A percentile compares a stretch with the other conserved stretches of the same genome.
These are phyloP conservation scores for Rhincodon typus DNA, from an alignment of 2,797 vertebrate species.

Conservation along the genomic window DNA sequence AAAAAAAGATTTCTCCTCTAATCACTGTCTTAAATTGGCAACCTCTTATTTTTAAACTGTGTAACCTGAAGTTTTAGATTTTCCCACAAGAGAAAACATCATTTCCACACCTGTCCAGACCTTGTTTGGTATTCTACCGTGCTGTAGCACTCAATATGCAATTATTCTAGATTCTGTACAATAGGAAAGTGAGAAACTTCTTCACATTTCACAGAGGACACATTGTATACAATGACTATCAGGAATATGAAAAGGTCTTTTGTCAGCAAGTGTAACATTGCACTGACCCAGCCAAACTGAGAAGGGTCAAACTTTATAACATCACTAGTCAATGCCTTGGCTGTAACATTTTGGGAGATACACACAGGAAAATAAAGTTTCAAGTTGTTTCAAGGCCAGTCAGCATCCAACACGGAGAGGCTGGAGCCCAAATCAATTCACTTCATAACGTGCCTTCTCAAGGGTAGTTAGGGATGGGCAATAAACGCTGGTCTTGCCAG, in stretches of 20 bases:
- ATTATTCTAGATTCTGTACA: neutral
- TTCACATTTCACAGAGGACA: neutral
- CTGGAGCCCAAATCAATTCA: neutral
- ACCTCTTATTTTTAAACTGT: too few relatives aligned
- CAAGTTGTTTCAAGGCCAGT: neutral
- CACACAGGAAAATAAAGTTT: neutral
- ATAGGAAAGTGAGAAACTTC: neutral
- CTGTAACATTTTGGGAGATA: neutral
- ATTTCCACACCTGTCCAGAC: too few relatives aligned
- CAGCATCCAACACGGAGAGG: neutral
- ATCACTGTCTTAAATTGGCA: too few relatives aligned
- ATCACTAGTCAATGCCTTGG: neutral
- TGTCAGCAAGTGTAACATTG: slow-evolving; percentile 1
- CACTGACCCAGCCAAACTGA: neutral
- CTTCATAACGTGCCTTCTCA: neutral
- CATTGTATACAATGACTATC: neutral
- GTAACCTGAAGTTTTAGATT: too few relatives aligned
- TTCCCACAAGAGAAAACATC: too few relatives aligned
- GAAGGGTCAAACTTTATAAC: neutral
- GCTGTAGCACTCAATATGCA: neutral
- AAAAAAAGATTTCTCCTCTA: too few relatives aligned
- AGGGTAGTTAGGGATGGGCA: neutral
- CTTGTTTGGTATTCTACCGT: too few relatives aligned
- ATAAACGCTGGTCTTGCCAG: neutral
- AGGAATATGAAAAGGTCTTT: slow-evolving; percentile 2